phyloP scores from a whole-genome alignment of 2,888 invertebrate genomes.

The Melipona beecheii region DNA sequence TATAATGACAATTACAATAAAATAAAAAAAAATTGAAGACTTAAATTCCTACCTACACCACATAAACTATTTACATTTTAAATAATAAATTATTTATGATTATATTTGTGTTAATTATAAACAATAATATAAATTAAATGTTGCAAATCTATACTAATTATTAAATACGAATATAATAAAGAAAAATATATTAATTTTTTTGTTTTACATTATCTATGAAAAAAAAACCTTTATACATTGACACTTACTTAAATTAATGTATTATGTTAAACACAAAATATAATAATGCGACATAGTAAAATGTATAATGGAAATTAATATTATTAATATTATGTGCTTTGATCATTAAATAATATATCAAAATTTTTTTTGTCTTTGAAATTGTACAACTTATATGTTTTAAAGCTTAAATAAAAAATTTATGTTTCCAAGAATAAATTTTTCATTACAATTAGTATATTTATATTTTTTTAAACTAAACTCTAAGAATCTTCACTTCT shows the following conservation, averaged over 20 bases:
- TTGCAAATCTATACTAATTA: no score
- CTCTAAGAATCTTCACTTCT: neutral
- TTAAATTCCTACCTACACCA: neutral
- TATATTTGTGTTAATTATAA: neutral
- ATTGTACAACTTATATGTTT: neutral
- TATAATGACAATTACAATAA: neutral
- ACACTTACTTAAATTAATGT: neutral
- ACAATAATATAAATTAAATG: constrained; percentile 2
- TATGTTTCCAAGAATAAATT: constrained; percentile 5
- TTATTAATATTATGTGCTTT: neutral
- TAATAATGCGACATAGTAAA: constrained; percentile 5
- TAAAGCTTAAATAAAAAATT: neutral
- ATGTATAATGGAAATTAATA: neutral
- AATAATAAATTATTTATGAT: constrained; percentile 5
- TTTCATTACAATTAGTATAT: neutral
- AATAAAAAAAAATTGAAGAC: neutral
- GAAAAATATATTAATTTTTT: constrained; percentile 4
- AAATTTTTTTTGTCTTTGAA: neutral
- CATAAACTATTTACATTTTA: constrained; percentile 10
- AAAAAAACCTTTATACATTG: neutral
- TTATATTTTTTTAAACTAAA: neutral
- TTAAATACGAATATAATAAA: neutral
- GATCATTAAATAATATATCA: neutral
- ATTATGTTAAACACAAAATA: constrained; percentile 5
- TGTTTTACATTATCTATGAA: neutral